phyloP scores from a whole-genome alignment of 2,113 vertebrate species.

The Dolichotis patagonum region DNA sequence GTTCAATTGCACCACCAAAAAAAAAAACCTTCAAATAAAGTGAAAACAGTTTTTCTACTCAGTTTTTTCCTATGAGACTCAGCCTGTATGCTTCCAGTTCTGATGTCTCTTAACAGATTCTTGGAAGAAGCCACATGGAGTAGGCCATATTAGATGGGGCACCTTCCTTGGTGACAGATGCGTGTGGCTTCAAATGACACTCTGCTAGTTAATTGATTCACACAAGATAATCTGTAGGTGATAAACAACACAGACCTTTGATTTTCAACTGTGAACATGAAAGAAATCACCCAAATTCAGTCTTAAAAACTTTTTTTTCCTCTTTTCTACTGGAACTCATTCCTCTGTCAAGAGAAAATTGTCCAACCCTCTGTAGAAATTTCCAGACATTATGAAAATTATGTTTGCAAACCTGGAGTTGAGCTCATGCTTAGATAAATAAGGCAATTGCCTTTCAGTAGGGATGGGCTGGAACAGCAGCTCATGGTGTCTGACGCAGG shows the following conservation, averaged over 20 bases:
- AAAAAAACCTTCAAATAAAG: neutral
- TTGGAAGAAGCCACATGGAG: neutral
- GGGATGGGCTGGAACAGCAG: neutral
- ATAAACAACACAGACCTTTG: neutral
- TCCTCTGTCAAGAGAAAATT: conserved; percentile 38
- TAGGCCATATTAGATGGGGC: neutral
- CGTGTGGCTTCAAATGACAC: neutral
- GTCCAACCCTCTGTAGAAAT: neutral
- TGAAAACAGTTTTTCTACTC: neutral
- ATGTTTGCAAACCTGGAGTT: neutral
- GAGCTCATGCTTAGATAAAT: neutral
- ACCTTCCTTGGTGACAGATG: neutral
- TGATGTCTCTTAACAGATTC: neutral
- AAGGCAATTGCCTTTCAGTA: neutral
- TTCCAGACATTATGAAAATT: neutral
- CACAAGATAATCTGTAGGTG: neutral
- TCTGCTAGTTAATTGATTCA: neutral
- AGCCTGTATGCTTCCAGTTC: neutral
- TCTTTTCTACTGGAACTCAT: neutral
- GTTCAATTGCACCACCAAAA: neutral
- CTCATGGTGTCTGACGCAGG: neutral
- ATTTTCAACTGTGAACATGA: neutral
- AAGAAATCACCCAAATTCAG: neutral
- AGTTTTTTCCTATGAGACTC: neutral
- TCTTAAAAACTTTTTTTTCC: neutral